Evolutionary conservation across 2,113 vertebrate species (phyloP).

Genomic region (Chaetura pelagica): DNA sequence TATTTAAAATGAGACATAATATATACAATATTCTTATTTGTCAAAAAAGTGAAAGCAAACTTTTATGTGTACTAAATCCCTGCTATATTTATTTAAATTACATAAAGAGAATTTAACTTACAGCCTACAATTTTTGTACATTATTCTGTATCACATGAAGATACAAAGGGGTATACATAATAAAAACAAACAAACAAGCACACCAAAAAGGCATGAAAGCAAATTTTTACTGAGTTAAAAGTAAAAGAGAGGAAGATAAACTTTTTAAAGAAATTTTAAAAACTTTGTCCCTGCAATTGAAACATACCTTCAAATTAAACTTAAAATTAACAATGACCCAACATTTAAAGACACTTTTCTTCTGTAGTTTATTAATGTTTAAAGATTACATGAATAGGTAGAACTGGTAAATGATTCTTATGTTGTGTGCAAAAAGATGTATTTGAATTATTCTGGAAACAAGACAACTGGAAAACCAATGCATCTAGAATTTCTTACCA

Average conservation of each 20-base stretch:
- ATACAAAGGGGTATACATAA: not conserved
- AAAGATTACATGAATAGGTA: not conserved
- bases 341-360: not conserved
- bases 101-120: not conserved
- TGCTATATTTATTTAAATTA: not conserved
- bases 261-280: not conserved
- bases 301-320: not conserved
- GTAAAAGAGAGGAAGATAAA: not conserved
- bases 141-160: not conserved
- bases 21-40: not conserved
- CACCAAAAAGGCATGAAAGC: not conserved
- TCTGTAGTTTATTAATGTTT: not conserved
- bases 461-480: not conserved
- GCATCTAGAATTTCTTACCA: not conserved
- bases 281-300: not conserved
- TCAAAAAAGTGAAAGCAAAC: not conserved
- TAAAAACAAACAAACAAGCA: not conserved
- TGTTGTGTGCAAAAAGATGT: not conserved
- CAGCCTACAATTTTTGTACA: not conserved
- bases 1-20: not conserved
- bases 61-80: not conserved
- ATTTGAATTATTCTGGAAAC: not conserved
- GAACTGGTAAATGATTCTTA: not conserved
- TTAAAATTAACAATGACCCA: not conserved
- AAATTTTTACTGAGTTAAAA: not conserved